Percentiles rank a stretch among this genome's conserved stretches.
These are phyloP conservation scores for Poeciliopsis retropinna DNA, from an alignment of 2,113 vertebrate genomes.

Conservation along the genomic window DNA sequence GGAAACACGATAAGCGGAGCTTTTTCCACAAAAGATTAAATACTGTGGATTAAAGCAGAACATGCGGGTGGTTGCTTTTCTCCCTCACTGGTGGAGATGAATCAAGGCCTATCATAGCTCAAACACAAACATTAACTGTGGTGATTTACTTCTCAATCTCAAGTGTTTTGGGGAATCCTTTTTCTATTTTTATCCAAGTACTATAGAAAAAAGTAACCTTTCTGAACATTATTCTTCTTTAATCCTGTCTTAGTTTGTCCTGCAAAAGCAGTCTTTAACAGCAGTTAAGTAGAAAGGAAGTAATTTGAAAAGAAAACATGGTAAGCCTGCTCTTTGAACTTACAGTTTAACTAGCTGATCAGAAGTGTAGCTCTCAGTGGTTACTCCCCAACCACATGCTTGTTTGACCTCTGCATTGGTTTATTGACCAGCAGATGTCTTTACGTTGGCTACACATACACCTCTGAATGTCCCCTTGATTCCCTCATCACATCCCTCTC, in stretches of 20 bases:
- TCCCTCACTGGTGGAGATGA: conserved; percentile 58
- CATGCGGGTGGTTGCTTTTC: conserved; percentile 60
- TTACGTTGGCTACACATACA: conserved; percentile 43
- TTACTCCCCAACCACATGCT: conserved; percentile 51
- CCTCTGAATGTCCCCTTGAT: not conserved
- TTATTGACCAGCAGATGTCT: conserved; percentile 66
- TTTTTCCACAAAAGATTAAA: conserved; percentile 68
- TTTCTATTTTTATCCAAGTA: conserved; percentile 34
- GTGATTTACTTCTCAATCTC: conserved; percentile 58
- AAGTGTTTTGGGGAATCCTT: conserved; percentile 52
- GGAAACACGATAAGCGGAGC: conserved; percentile 69
- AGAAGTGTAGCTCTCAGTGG: conserved; percentile 53
- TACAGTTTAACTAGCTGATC: conserved; percentile 37
- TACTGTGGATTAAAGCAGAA: conserved; percentile 71
- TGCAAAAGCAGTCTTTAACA: conserved; percentile 2
- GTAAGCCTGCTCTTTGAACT: conserved; percentile 16
- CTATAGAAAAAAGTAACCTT: conserved; percentile 3
- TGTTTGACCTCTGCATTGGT: conserved; percentile 68
- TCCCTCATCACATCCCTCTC: not conserved
- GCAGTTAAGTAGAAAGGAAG: not conserved
- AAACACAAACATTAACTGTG: conserved; percentile 69
- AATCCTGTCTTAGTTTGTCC: not conserved
- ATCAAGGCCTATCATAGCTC: conserved; percentile 65
- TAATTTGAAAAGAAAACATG: not conserved
- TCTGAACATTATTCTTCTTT: not conserved